phyloP scores from a whole-genome alignment of 2,888 invertebrate genomes.

The Axea sp. region DNA sequence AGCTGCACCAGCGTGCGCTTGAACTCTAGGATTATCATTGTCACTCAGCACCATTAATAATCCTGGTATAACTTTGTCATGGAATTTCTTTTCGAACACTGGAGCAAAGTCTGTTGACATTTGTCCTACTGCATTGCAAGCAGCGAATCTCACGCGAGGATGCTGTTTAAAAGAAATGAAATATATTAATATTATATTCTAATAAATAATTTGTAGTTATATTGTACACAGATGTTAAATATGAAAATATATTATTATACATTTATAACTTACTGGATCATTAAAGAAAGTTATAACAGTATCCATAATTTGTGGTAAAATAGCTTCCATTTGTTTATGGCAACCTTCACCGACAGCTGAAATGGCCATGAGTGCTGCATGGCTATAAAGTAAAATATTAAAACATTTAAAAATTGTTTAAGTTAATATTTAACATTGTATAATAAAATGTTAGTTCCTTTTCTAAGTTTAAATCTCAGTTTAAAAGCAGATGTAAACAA shows the following conservation, averaged over 20 bases:
- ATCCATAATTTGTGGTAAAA: constrained; percentile 95
- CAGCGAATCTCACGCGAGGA: constrained; percentile 96
- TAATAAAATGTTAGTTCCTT: constrained; percentile 66
- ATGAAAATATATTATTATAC: too few relatives aligned
- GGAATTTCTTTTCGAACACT: constrained; percentile 97
- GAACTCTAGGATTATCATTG: constrained; percentile 93
- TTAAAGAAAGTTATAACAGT: constrained; percentile 92
- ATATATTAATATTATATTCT: constrained; percentile 5
- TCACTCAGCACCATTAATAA: constrained; percentile 94
- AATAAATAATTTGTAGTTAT: too few relatives aligned
- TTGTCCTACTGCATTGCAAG: constrained; percentile 99
- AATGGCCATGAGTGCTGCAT: constrained; percentile 99
- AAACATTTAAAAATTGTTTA: too few relatives aligned
- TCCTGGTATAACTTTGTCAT: constrained; percentile 95
- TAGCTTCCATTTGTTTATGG: constrained; percentile 97
- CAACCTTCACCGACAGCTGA: constrained; percentile 99
- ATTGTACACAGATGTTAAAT: too few relatives aligned
- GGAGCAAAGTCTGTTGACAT: constrained; percentile 99
- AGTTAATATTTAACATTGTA: background rate
- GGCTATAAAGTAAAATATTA: constrained; percentile 79
- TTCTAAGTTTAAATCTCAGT: constrained; percentile 61
- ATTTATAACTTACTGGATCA: constrained; percentile 87
- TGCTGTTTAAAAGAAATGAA: constrained; percentile 82
- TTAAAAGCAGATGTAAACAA: constrained; percentile 60
- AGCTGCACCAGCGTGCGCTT: constrained; percentile 93